phyloP scores from a whole-genome alignment of 2,888 invertebrate species.

The Gari tellinella region DNA sequence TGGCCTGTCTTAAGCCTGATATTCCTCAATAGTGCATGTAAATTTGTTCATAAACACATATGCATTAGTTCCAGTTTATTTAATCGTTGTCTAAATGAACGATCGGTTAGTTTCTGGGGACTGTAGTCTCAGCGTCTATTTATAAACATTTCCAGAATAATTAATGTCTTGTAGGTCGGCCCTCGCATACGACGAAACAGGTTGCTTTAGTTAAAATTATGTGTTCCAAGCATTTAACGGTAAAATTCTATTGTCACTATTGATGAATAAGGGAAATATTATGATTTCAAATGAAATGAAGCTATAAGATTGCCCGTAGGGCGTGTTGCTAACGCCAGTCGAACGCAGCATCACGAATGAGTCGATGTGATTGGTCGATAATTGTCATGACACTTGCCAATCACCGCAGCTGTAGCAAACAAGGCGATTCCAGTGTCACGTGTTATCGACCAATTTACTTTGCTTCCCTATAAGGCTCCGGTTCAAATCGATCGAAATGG shows the following conservation, averaged over 20 bases:
- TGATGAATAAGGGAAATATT: constrained; percentile 62
- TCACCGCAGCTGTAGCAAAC: constrained; percentile 12
- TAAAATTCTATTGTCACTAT: constrained; percentile 57
- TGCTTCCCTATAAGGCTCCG: constrained; percentile 3
- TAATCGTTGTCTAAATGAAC: too few relatives aligned
- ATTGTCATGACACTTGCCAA: constrained; percentile 51
- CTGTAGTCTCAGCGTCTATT: constrained; percentile 6
- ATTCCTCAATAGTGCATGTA: too few relatives aligned
- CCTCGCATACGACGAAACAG: constrained; percentile 34
- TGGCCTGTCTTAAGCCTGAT: too few relatives aligned
- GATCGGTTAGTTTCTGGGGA: too few relatives aligned
- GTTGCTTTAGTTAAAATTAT: constrained; percentile 54
- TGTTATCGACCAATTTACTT: constrained; percentile 36
- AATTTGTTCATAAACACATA: too few relatives aligned
- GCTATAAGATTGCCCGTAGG: constrained; percentile 41
- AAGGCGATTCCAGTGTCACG: constrained; percentile 17
- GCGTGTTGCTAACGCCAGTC: constrained; percentile 34
- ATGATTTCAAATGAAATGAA: constrained; percentile 60
- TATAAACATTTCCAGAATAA: constrained; percentile 36
- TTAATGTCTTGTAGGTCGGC: constrained; percentile 38
- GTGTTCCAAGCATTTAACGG: constrained; percentile 53
- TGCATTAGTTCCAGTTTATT: too few relatives aligned
- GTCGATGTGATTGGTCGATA: constrained; percentile 44
- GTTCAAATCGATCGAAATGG: constrained; percentile 28
- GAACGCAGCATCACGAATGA: constrained; percentile 40